Conservation (phyloP, 2,797 vertebrate species). For the Acanthornis magna region DNA sequence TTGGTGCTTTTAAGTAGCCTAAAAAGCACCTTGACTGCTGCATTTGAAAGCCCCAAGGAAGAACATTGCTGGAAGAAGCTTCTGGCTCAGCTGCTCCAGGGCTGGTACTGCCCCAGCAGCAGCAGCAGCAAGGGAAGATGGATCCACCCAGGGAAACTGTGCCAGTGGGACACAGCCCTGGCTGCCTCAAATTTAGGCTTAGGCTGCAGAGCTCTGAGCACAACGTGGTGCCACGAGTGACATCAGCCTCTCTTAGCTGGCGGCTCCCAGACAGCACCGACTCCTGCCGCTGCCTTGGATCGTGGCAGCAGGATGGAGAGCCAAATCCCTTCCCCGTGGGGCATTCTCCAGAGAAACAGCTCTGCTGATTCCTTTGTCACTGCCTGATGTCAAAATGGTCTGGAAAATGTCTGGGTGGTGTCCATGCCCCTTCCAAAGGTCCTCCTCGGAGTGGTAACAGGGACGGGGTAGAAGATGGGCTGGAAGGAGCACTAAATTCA, state of each 20-base stretch:
- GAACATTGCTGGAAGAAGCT: background rate
- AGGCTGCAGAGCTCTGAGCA: background rate
- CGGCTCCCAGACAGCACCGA: background rate
- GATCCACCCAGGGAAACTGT: background rate
- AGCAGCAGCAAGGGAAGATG: background rate
- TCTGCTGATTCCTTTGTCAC: background rate
- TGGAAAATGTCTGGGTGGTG: background rate
- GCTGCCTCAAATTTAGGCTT: background rate
- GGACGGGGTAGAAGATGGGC: background rate
- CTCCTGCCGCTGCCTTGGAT: background rate
- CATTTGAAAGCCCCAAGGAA: background rate
- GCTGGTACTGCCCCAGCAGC: background rate
- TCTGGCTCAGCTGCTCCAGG: background rate
- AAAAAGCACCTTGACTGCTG: background rate
- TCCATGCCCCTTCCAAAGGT: background rate
- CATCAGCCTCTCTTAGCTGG: background rate
- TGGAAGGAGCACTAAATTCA: background rate
- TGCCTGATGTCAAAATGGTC: background rate
- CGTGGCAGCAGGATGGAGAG: background rate
- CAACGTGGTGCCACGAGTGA: background rate
- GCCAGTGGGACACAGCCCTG: background rate
- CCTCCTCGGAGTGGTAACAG: background rate
- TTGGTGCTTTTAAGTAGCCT: background rate
- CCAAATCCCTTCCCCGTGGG: background rate
- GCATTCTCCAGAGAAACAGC: background rate